Percentiles rank a stretch among this genome's conserved stretches.
phyloP scores from a whole-genome alignment of 2,113 vertebrate species.

The Scatophagus argus region DNA sequence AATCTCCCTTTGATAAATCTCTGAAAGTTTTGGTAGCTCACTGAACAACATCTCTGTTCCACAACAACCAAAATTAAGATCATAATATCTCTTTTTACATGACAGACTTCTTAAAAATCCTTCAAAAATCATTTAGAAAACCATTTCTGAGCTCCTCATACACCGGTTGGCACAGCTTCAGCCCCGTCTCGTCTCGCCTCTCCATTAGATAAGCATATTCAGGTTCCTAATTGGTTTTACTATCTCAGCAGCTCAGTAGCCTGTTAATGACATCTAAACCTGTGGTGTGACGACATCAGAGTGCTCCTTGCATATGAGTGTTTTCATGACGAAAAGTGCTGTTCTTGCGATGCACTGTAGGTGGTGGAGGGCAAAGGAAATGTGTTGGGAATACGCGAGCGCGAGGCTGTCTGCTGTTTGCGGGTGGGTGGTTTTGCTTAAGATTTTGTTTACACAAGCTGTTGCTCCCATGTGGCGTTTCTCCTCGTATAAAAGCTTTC shows the following conservation, averaged over 20 bases:
- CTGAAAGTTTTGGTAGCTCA: background rate
- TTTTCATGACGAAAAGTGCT: constrained; percentile 1
- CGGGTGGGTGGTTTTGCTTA: constrained; percentile 46
- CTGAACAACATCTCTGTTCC: background rate
- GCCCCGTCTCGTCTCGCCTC: background rate
- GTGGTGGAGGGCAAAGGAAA: constrained; percentile 21
- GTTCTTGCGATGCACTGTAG: constrained; percentile 28
- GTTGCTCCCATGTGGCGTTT: constrained; percentile 60
- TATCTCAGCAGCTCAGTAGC: constrained; percentile 48
- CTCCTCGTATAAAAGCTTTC: constrained; percentile 45
- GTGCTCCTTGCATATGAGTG: background rate
- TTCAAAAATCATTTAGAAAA: background rate
- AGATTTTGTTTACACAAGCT: constrained; percentile 71
- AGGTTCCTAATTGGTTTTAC: constrained; percentile 24
- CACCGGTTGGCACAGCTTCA: background rate
- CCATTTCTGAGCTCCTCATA: background rate
- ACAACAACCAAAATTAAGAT: background rate
- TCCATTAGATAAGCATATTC: background rate
- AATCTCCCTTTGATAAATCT: background rate
- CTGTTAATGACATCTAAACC: constrained; percentile 30
- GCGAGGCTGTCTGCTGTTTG: constrained; percentile 35
- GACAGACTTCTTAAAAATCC: background rate
- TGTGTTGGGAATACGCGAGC: constrained; percentile 1
- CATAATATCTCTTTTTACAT: background rate
- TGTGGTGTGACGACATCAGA: constrained; percentile 22